Evolutionary conservation across 1,140 invertebrate species (phyloP).

Genomic region (Diabrotica undecimpunctata): DNA sequence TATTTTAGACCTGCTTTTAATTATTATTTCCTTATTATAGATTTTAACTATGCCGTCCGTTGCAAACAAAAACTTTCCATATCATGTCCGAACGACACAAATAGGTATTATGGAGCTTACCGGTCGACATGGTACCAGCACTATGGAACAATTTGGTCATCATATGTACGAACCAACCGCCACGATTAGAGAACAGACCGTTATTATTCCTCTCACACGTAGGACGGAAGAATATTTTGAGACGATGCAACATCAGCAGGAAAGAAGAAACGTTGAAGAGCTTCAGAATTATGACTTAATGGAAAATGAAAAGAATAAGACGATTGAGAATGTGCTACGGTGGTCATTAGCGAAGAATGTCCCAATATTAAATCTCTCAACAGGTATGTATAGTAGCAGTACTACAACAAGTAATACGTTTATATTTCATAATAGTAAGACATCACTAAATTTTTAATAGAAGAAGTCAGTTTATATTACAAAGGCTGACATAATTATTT

Average conservation of each 20-base stretch:
- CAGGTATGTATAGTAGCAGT: no score
- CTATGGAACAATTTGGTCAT: slow-evolving; percentile 59
- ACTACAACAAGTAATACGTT: no score
- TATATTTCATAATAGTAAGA: no score
- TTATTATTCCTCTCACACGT: slow-evolving; percentile 58
- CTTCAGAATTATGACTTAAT: slow-evolving; percentile 20
- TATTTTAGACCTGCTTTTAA: no score
- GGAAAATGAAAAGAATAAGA: slow-evolving; percentile 24
- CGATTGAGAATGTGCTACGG: slow-evolving; percentile 43
- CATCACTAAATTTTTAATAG: no score
- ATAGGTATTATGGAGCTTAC: slow-evolving; percentile 62
- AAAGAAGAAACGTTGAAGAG: neutral
- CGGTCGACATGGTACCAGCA: slow-evolving; percentile 50
- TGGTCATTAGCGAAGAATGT: slow-evolving; percentile 45
- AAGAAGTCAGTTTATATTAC: no score
- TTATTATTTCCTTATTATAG: slow-evolving; percentile 59
- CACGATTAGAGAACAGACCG: slow-evolving; percentile 48
- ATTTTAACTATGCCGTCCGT: slow-evolving; percentile 73
- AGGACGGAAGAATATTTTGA: slow-evolving; percentile 46
- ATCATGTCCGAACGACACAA: slow-evolving; percentile 80
- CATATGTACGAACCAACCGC: slow-evolving; percentile 58
- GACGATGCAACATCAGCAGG: slow-evolving; percentile 8
- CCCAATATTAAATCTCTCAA: no score
- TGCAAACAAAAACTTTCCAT: slow-evolving; percentile 83
- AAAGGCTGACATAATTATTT: no score